phyloP scores from a whole-genome alignment of 2,888 invertebrate genomes.

The Drosophila rubida region DNA sequence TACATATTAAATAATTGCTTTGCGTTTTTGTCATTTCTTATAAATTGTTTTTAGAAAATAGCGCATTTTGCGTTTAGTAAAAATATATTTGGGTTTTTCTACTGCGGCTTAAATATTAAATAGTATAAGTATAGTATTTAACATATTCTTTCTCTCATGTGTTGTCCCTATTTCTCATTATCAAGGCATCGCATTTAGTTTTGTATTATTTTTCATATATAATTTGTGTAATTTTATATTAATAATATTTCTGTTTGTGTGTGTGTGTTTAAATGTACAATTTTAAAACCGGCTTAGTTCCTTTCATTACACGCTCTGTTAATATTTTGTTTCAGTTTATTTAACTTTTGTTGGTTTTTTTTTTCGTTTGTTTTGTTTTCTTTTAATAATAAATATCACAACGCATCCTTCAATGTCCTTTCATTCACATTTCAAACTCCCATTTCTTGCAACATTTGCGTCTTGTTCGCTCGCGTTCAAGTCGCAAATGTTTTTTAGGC shows the following conservation, averaged over 20 bases:
- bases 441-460: conserved; percentile 48
- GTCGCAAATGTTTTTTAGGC: conserved; percentile 51
- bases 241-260: conserved; percentile 18
- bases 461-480: conserved; percentile 12
- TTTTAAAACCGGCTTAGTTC: conserved; percentile 78
- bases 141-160: conserved; percentile 45
- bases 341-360: conserved; percentile 53
- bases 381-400: conserved; percentile 85
- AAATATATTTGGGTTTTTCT: conserved; percentile 79
- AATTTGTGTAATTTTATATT: conserved; percentile 9
- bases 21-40: conserved; percentile 68
- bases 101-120: conserved; percentile 62
- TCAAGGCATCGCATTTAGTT: conserved; percentile 70
- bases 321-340: conserved; percentile 42
- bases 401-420: conserved; percentile 79
- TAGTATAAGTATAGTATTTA: conserved; percentile 58
- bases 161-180: conserved; percentile 57
- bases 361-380: conserved; percentile 60
- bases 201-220: conserved; percentile 31
- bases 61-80: conserved; percentile 77
- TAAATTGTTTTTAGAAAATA: conserved; percentile 78
- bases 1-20: conserved; percentile 79
- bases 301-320: conserved; percentile 69
- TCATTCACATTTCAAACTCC: conserved; percentile 51
- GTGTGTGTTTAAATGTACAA: conserved; percentile 70